Evolutionary conservation across 1,140 invertebrate species (phyloP).

Genomic region (Anoplophora glabripennis): DNA sequence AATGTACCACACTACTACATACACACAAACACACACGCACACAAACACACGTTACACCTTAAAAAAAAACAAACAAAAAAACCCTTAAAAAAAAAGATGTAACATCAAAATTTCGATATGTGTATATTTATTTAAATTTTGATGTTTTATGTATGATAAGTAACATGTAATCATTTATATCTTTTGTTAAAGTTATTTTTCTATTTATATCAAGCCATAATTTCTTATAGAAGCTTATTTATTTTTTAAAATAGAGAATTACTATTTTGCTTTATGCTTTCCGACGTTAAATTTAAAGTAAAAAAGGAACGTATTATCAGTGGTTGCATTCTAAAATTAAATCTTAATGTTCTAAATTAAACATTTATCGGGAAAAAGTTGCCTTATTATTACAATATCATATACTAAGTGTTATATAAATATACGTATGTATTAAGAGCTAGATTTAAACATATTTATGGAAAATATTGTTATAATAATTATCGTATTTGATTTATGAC

Average conservation of each 20-base stretch:
- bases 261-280: neutral
- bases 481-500: neutral
- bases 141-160: neutral
- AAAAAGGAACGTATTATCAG: neutral
- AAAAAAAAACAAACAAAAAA: slow-evolving; percentile 19
- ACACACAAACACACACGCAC: slow-evolving; percentile 14
- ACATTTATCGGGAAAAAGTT: neutral
- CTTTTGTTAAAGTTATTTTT: neutral
- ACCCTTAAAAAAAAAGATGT: slow-evolving; percentile 14
- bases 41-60: slow-evolving; percentile 9
- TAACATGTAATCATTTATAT: slow-evolving; percentile 4
- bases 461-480: neutral
- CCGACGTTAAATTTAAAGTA: neutral
- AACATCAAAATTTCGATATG: slow-evolving; percentile 10
- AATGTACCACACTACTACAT: slow-evolving; percentile 24
- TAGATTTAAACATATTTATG: neutral
- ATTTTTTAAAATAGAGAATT: neutral
- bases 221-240: neutral
- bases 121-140: neutral
- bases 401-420: neutral
- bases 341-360: too few species aligned
- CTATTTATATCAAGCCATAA: neutral
- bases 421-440: neutral
- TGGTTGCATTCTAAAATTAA: slow-evolving; percentile 1
- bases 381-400: slow-evolving; percentile 3